A percentile compares a stretch with the other conserved stretches of the same genome.
Evolutionary conservation across 37 sponge, comb jelly and placozoan species (phyloP).

Genomic region (Mnemiopsis leidyi): DNA sequence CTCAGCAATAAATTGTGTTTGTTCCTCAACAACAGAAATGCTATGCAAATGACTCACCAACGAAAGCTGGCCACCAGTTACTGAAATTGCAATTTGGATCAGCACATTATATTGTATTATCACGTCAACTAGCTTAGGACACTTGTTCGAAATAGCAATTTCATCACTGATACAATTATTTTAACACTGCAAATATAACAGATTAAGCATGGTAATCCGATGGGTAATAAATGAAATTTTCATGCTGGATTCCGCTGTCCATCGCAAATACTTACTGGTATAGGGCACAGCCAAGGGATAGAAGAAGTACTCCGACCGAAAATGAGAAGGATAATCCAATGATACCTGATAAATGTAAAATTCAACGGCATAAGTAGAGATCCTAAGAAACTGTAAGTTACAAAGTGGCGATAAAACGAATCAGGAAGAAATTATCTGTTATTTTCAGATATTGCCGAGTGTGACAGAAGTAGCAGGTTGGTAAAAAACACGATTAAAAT

Average conservation of each 20-base stretch:
- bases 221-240: too few relatives aligned
- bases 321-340: conserved; percentile 50
- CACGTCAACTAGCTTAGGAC: too few relatives aligned
- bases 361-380: background rate
- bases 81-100: background rate
- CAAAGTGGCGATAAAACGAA: background rate
- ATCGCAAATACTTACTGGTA: conserved; percentile 31
- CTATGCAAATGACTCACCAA: conserved; percentile 17
- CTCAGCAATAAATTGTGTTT: too few relatives aligned
- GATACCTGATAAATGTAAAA: conserved; percentile 8
- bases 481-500: background rate
- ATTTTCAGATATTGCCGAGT: background rate
- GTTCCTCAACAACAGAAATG: too few relatives aligned
- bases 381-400: too few relatives aligned
- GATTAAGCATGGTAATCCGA: too few relatives aligned
- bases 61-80: conserved; percentile 64
- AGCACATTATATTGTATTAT: too few relatives aligned
- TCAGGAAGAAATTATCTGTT: background rate
- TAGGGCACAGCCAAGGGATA: conserved; percentile 56
- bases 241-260: too few relatives aligned
- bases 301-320: conserved; percentile 40
- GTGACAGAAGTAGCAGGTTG: background rate
- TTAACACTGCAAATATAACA: too few relatives aligned
- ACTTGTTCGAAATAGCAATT: too few relatives aligned
- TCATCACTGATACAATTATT: background rate